phyloP scores from a whole-genome alignment of 2,888 invertebrate genomes.

The Phrixothrix hirtus region DNA sequence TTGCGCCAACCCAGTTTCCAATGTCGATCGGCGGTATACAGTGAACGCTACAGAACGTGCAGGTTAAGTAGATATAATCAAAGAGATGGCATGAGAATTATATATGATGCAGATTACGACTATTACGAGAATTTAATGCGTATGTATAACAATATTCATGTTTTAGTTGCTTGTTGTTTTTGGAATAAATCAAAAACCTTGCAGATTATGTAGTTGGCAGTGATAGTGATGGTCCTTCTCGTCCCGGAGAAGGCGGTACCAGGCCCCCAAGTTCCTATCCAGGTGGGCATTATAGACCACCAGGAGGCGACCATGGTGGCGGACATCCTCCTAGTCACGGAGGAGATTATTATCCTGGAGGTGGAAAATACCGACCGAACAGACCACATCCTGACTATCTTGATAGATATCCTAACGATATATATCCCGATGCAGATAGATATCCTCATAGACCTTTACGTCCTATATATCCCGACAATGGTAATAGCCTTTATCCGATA shows the following conservation, averaged over 20 bases:
- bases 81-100: conserved; percentile 83
- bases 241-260: conserved; percentile 33
- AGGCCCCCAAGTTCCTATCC: conserved; percentile 8
- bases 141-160: conserved; percentile 59
- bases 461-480: conserved; percentile 16
- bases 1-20: conserved; percentile 86
- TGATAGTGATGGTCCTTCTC: conserved; percentile 36
- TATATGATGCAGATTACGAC: conserved; percentile 90
- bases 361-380: conserved; percentile 40
- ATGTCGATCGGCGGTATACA: conserved; percentile 87
- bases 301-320: conserved; percentile 20
- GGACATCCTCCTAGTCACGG: conserved; percentile 32
- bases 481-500: conserved; percentile 16
- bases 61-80: conserved; percentile 84
- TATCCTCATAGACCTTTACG: conserved; percentile 17
- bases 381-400: conserved; percentile 21
- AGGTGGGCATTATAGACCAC: conserved; percentile 33
- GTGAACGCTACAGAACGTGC: conserved; percentile 82
- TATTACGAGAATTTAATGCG: conserved; percentile 93
- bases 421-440: conserved; percentile 23
- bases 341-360: conserved; percentile 54
- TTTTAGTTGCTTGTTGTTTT: conserved; percentile 8
- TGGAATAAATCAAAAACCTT: conserved; percentile 35
- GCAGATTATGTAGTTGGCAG: conserved; percentile 55
- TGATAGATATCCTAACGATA: conserved; percentile 16